A percentile compares a stretch with the other conserved stretches of the same genome.
phyloP scores from a whole-genome alignment of 2,888 invertebrate species.

The Carabus problematicus region DNA sequence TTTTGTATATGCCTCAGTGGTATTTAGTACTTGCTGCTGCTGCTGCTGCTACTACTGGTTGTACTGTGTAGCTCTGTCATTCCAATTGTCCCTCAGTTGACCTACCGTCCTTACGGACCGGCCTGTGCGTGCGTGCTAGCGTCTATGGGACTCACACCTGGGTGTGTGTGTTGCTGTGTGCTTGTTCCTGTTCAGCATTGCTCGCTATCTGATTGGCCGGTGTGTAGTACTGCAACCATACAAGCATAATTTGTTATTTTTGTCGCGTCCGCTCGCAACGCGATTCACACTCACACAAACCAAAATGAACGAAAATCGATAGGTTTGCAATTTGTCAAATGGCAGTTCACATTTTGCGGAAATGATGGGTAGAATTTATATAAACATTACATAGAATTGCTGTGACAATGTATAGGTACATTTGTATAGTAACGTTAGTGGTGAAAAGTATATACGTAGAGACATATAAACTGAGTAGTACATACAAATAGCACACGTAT shows the following conservation, averaged over 20 bases:
- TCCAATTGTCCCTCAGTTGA: background rate
- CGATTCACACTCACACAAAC: conserved; percentile 1
- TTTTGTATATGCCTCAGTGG: conserved; percentile 1
- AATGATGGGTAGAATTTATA: background rate
- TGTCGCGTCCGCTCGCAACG: background rate
- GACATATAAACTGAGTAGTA: too few species aligned
- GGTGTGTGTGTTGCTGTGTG: conserved; percentile 85
- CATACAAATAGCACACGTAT: too few species aligned
- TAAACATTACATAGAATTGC: too few species aligned
- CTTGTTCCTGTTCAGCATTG: conserved; percentile 73
- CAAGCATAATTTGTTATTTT: conserved; percentile 8
- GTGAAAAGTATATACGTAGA: too few species aligned
- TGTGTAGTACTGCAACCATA: conserved; percentile 78
- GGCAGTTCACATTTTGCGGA: conserved; percentile 12
- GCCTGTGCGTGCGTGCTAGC: background rate
- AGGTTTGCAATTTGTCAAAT: conserved; percentile 16
- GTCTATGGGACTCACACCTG: conserved; percentile 71
- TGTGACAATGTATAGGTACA: too few species aligned
- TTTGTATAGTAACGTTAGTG: too few species aligned
- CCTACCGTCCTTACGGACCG: background rate
- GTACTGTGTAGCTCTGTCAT: too few species aligned
- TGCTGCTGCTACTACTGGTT: conserved; percentile 6
- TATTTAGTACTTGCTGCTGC: conserved; percentile 6
- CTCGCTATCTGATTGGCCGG: conserved; percentile 79
- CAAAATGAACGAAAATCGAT: conserved; percentile 16